A percentile compares a stretch with the other conserved stretches of the same genome.
phyloP scores from a whole-genome alignment of 2,113 vertebrate genomes.

The Tinamus guttatus region DNA sequence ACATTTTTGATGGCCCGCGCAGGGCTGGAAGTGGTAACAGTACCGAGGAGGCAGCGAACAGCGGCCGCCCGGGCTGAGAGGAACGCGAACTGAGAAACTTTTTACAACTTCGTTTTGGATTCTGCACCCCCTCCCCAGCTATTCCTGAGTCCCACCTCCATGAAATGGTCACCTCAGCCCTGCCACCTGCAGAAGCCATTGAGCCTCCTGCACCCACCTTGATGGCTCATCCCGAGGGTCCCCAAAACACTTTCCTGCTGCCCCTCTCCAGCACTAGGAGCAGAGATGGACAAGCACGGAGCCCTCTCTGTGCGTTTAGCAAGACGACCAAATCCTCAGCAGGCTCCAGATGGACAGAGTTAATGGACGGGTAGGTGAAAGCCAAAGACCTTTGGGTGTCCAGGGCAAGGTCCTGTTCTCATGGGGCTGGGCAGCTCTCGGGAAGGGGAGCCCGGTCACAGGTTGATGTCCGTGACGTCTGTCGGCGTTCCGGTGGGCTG shows the following conservation, averaged over 20 bases:
- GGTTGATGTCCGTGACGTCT: conserved; percentile 82
- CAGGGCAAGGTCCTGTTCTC: not conserved
- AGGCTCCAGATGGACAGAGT: not conserved
- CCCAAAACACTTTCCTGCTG: not conserved
- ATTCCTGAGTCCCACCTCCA: not conserved
- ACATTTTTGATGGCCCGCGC: fast-evolving
- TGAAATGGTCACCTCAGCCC: not conserved
- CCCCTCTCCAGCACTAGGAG: not conserved
- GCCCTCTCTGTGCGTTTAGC: fast-evolving
- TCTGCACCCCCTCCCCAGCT: not conserved
- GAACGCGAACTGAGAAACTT: not conserved
- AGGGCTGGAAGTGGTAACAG: not conserved
- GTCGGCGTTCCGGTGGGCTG: conserved; percentile 81
- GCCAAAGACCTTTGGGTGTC: not conserved
- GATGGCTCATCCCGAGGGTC: not conserved
- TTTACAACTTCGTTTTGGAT: not conserved
- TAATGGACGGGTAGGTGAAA: not conserved
- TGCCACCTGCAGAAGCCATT: not conserved
- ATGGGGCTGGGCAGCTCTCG: not conserved
- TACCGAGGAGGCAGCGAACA: not conserved
- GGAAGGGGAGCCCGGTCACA: conserved; percentile 34
- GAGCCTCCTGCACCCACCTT: not conserved
- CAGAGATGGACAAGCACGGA: fast-evolving
- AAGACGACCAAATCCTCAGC: not conserved
- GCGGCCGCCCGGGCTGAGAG: not conserved